A percentile compares a stretch with the other conserved stretches of the same genome.
These are phyloP conservation scores for Dipodomys merriami DNA, from an alignment of 2,113 vertebrate species.

Conservation along the genomic window DNA sequence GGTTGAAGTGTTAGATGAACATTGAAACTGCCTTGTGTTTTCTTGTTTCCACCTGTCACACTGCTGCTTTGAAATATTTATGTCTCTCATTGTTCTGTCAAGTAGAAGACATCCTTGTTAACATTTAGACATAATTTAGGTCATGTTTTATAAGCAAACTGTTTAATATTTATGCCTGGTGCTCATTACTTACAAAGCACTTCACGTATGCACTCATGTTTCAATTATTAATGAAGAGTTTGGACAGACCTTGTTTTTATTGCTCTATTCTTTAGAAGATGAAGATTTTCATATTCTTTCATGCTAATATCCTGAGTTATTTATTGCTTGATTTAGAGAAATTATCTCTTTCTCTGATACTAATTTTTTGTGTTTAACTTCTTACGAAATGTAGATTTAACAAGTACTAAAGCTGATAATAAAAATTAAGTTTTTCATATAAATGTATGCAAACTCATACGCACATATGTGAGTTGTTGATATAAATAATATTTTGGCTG, in stretches of 20 bases:
- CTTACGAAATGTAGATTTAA: slow-evolving; percentile 18
- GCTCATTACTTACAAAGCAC: slow-evolving; percentile 84
- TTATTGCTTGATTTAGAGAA: slow-evolving; percentile 53
- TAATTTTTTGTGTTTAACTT: slow-evolving; percentile 56
- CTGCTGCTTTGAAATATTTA: slow-evolving; percentile 84
- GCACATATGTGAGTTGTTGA: neutral
- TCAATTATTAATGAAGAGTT: slow-evolving; percentile 85
- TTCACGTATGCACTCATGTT: slow-evolving; percentile 80
- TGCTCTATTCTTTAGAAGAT: slow-evolving; percentile 79
- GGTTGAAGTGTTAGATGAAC: slow-evolving; percentile 69
- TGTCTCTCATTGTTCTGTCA: slow-evolving; percentile 81
- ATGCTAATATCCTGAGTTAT: slow-evolving; percentile 65
- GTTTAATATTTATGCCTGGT: slow-evolving; percentile 86
- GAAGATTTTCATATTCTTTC: slow-evolving; percentile 78
- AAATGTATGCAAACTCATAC: neutral
- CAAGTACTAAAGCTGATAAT: neutral
- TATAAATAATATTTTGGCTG: slow-evolving; percentile 17
- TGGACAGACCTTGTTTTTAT: slow-evolving; percentile 82
- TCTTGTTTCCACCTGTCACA: slow-evolving; percentile 72
- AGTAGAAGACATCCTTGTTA: slow-evolving; percentile 83
- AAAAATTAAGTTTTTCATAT: slow-evolving; percentile 29
- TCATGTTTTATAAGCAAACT: slow-evolving; percentile 82
- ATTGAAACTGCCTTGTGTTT: slow-evolving; percentile 59
- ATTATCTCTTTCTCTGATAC: slow-evolving; percentile 27
- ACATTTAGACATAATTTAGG: slow-evolving; percentile 85